phyloP scores from a whole-genome alignment of 2,113 vertebrate species.

The Pseudois nayaur region DNA sequence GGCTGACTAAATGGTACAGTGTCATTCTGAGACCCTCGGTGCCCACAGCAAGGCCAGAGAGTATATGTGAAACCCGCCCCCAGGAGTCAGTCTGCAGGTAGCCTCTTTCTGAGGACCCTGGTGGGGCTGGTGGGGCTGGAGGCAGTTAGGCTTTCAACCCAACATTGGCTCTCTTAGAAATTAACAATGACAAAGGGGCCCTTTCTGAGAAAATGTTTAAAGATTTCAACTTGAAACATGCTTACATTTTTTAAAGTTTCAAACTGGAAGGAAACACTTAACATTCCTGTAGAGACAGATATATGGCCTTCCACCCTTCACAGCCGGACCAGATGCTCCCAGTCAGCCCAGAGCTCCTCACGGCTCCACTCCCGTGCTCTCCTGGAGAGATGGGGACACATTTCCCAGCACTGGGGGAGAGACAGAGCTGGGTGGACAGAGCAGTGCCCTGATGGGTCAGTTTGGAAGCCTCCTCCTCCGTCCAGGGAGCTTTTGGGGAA shows the following conservation, averaged over 20 bases:
- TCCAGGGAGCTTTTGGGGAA: not conserved
- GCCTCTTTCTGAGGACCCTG: not conserved
- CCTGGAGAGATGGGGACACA: not conserved
- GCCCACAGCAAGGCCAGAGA: not conserved
- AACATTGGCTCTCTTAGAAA: not conserved
- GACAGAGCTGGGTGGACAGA: not conserved
- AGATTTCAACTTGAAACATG: not conserved
- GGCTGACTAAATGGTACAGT: not conserved
- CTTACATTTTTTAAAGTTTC: not conserved
- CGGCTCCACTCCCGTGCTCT: not conserved
- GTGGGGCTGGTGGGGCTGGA: not conserved
- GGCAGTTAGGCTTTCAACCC: not conserved
- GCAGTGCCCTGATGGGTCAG: not conserved
- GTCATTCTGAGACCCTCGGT: not conserved
- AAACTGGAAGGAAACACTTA: not conserved
- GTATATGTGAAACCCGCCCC: not conserved
- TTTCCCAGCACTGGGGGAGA: not conserved
- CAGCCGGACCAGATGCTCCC: accelerated
- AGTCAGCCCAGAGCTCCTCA: not conserved
- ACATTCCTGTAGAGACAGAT: not conserved
- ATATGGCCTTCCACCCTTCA: not conserved
- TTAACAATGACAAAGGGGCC: not conserved
- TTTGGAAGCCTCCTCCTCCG: not conserved
- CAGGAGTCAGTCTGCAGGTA: not conserved
- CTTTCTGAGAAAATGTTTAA: not conserved